Evolutionary conservation across 2,113 vertebrate species (phyloP), one percentile per base, ranked within the genome.

Genomic region (Hippocampus guttulatus): DNA sequence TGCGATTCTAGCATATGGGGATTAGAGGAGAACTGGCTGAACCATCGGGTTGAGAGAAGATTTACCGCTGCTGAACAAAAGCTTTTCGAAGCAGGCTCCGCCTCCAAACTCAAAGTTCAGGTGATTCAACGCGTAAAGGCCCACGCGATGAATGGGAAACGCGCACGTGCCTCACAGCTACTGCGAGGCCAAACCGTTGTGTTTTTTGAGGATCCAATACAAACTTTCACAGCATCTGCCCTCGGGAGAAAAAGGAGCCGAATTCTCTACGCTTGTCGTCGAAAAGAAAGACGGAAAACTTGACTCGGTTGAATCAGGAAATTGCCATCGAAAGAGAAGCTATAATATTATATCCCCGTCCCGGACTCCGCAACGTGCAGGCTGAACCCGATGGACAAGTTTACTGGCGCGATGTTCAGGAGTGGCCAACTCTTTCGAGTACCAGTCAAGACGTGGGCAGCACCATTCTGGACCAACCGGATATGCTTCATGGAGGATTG

Each of bases 51-150:
- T 33, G 70, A 62, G 69, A 72, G 69, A 79, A 82, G 83, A 91
- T 90, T 90, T 90, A 89, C 76, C 65, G 73, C 77, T 47, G 76
- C 49, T 64, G 65, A 84, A 87, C 81, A 89, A 86, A 88, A 86
- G 87, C 79, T 68, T 82, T 38, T 51, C 51, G 75, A 85, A 83
- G 68, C 76, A 68, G 83, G 75, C 81, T 82, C 75, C 76, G 45
- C 81, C 75, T 58, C 69, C 80, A 73, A 79, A 79, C 74, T 77
- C 77, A 71, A 75, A 70, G 18, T 60, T 74, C 73, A 74, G 79
- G 84, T 90, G 90, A 92, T 80, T 91, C 89, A 87, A 45, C 65
- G 70, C 80, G 78, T n/a, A n/a, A 79, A 75, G 76, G 71, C 66
- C 76, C 75, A 69, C 0, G 9, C 67, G 20, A 30, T 5, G 20